Evolutionary conservation across 2,888 invertebrate genomes (phyloP).

Genomic region (Laothoe populi): DNA sequence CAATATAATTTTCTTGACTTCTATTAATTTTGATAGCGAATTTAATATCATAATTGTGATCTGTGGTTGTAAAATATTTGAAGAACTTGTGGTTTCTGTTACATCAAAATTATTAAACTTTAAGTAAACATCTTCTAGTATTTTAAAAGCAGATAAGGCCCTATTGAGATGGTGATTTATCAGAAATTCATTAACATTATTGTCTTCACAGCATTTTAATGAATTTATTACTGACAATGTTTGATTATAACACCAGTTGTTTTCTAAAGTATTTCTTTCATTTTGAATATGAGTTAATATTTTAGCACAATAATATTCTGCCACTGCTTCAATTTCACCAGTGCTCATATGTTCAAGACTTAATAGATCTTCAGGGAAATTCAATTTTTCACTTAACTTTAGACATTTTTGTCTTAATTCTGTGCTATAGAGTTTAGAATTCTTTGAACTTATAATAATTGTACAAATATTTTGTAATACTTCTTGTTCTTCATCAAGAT

Average conservation of each 20-base stretch:
- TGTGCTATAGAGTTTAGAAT: constrained; percentile 54
- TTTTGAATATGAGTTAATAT: constrained; percentile 50
- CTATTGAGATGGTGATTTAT: constrained; percentile 60
- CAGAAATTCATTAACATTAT: constrained; percentile 54
- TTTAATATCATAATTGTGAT: constrained; percentile 25
- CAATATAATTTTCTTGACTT: constrained; percentile 48
- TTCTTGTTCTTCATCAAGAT: constrained; percentile 43
- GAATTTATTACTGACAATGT: constrained; percentile 52
- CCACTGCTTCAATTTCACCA: constrained; percentile 59
- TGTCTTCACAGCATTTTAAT: constrained; percentile 56
- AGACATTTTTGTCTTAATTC: constrained; percentile 63
- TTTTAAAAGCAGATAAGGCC: constrained; percentile 53
- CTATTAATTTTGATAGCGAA: constrained; percentile 51
- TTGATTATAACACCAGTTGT: constrained; percentile 63
- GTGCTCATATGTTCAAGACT: constrained; percentile 57
- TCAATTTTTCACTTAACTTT: constrained; percentile 52
- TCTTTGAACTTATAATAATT: constrained; percentile 53
- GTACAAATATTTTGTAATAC: constrained; percentile 55
- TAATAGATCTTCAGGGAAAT: constrained; percentile 54
- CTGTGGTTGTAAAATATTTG: not conserved
- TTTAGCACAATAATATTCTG: constrained; percentile 53
- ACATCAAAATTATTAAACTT: constrained; percentile 36
- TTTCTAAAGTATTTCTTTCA: constrained; percentile 44
- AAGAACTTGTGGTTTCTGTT: not conserved
- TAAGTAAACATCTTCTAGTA: constrained; percentile 55